These are phyloP conservation scores for Eupithecia inturbata DNA, from an alignment of 2,888 invertebrate species.

Conservation along the genomic window DNA sequence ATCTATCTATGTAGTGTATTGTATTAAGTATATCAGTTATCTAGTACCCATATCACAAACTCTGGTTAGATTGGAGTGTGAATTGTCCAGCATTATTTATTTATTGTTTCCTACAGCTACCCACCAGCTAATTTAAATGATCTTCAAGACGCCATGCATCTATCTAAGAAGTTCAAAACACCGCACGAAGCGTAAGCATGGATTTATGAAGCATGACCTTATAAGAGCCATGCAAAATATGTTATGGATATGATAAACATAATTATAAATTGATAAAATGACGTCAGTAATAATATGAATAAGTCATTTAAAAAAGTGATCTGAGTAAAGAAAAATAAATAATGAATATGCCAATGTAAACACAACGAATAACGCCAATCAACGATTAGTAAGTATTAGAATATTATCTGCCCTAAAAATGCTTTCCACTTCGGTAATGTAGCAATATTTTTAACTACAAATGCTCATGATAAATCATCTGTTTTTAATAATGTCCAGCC, in stretches of 20 bases:
- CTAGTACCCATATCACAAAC: background rate
- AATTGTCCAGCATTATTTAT: background rate
- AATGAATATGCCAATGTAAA: constrained; percentile 44
- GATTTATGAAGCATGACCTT: constrained; percentile 52
- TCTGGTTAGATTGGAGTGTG: background rate
- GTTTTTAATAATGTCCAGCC: no score
- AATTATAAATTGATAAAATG: constrained; percentile 3
- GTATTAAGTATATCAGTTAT: background rate
- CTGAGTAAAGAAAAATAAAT: constrained; percentile 22
- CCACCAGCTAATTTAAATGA: background rate
- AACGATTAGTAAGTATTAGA: background rate
- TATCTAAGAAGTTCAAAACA: constrained; percentile 36
- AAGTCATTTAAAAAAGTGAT: constrained; percentile 6
- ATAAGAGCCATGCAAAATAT: constrained; percentile 51
- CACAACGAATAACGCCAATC: constrained; percentile 45
- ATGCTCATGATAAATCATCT: no score
- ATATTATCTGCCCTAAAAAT: background rate
- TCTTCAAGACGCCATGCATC: constrained; percentile 35
- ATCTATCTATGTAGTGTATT: no score
- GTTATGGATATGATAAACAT: constrained; percentile 35
- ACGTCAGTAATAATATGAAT: constrained; percentile 17
- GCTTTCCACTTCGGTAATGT: no score
- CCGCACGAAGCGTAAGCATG: constrained; percentile 63
- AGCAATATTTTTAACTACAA: no score
- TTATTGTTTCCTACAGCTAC: constrained; percentile 8